Evolutionary conservation across 2,888 invertebrate genomes (phyloP).

Genomic region (Scotopteryx bipunctaria): DNA sequence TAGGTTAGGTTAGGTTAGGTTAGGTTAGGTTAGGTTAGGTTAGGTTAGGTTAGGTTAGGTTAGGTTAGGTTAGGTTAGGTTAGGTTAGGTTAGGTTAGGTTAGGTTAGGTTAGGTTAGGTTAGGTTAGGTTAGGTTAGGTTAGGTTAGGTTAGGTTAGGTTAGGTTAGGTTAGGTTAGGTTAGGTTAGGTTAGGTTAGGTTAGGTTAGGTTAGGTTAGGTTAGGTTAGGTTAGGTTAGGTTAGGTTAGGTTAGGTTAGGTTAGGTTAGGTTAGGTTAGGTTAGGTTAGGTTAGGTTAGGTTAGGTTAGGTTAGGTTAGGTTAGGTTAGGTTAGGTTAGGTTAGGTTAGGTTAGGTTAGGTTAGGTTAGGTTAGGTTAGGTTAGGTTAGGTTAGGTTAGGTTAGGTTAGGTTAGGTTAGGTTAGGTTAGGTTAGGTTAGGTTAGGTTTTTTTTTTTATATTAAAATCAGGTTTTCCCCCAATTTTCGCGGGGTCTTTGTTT

Average conservation of each 20-base stretch:
- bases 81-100: conserved; percentile 30
- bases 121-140: conserved; percentile 8
- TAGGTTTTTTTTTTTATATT: neutral
- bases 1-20: conserved; percentile 32
- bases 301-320: conserved; percentile 12
- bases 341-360: conserved; percentile 12
- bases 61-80: conserved; percentile 5
- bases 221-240: conserved; percentile 12
- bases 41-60: conserved; percentile 1
- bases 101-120: conserved; percentile 2
- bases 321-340: conserved; percentile 12
- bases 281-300: conserved; percentile 12
- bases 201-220: conserved; percentile 14
- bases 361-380: conserved; percentile 12
- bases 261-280: conserved; percentile 26
- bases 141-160: conserved; percentile 14
- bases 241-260: conserved; percentile 29
- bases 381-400: conserved; percentile 12
- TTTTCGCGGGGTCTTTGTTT: too few species aligned
- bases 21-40: conserved; percentile 10
- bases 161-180: conserved; percentile 14
- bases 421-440: conserved; percentile 12
- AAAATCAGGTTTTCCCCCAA: too few species aligned
- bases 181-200: conserved; percentile 14
- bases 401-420: conserved; percentile 12